Conservation (phyloP, 2,797 vertebrate genomes). For the Coregonus sp. region DNA sequence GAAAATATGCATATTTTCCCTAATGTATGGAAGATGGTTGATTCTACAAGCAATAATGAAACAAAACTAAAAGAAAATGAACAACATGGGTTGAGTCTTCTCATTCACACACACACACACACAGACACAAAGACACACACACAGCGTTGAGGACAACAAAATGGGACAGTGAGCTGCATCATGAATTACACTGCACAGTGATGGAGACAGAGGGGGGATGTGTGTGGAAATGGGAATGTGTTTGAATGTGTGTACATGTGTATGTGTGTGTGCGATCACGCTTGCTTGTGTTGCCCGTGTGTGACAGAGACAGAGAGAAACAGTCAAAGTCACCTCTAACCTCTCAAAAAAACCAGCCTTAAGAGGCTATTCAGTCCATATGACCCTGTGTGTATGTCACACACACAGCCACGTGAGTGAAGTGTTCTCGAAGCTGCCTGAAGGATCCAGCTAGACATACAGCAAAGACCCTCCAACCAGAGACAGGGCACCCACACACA, state of each 20-base stretch:
- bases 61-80: constrained; percentile 62
- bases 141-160: constrained; percentile 30
- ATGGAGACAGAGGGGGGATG: constrained; percentile 13
- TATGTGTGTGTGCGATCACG: not conserved
- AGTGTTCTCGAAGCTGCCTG: not conserved
- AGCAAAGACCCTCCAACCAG: not conserved
- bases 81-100: constrained; percentile 41
- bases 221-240: not conserved
- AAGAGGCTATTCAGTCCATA: not conserved
- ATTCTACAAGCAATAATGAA: constrained; percentile 76
- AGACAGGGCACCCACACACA: constrained; percentile 17
- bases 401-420: not conserved
- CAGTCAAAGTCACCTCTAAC: not conserved
- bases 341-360: not conserved
- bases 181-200: constrained; percentile 54
- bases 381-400: not conserved
- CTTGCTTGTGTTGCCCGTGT: not conserved
- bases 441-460: not conserved
- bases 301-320: not conserved
- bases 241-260: not conserved
- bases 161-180: constrained; percentile 41
- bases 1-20: constrained; percentile 41
- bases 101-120: constrained; percentile 18
- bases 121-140: not conserved
- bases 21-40: constrained; percentile 35